Conservation (phyloP, 2,113 vertebrate genomes). For the Neogobius melanostomus region DNA sequence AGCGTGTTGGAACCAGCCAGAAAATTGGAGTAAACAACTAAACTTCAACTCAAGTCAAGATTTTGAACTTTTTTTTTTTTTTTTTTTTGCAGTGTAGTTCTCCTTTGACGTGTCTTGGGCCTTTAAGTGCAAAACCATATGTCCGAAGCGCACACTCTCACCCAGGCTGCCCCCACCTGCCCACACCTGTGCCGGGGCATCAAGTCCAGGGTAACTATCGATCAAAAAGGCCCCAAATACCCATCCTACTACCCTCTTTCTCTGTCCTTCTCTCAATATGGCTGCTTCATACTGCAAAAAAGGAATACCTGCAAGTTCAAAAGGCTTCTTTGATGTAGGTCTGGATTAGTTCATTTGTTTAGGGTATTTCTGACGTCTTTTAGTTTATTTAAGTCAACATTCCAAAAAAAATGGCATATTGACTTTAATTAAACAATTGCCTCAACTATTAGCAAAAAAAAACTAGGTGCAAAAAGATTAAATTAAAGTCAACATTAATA, state of each 20-base stretch:
- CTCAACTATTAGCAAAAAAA: too few species aligned
- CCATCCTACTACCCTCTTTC: neutral
- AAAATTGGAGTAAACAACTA: too few species aligned
- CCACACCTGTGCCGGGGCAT: conserved; percentile 47
- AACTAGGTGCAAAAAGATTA: too few species aligned
- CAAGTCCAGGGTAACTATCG: conserved; percentile 37
- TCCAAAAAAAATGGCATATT: too few species aligned
- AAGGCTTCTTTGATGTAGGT: too few species aligned
- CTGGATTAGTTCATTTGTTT: too few species aligned
- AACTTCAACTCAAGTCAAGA: neutral
- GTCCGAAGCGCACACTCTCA: conserved; percentile 12
- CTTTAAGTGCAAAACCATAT: conserved; percentile 52
- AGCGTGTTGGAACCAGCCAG: too few species aligned
- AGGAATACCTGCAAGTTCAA: neutral
- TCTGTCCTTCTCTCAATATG: neutral
- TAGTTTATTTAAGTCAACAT: too few species aligned
- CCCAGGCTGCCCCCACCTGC: neutral
- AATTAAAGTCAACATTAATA: too few species aligned
- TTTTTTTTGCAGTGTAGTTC: conserved; percentile 14
- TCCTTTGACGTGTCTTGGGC: conserved; percentile 35
- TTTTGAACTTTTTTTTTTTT: neutral
- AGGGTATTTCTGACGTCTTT: too few species aligned
- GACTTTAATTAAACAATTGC: too few species aligned
- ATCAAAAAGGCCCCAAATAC: conserved; percentile 24
- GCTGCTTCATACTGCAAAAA: conserved; percentile 22